Conservation (phyloP, 2,797 vertebrate genomes). For the Capromys pilorides region DNA sequence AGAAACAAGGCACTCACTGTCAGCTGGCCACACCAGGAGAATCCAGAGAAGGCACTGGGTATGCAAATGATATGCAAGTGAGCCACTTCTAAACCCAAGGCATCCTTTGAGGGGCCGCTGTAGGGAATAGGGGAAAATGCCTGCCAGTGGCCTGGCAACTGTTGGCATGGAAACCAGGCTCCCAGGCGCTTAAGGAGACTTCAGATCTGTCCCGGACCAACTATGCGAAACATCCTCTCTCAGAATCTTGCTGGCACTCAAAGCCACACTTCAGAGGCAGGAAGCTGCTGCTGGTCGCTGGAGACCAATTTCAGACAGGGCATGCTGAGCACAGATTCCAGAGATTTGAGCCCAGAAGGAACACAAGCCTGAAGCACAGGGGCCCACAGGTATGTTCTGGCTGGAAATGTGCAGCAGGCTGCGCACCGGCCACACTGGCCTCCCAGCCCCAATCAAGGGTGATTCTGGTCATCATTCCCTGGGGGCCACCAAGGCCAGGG, state of each 20-base stretch:
- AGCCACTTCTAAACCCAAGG: not conserved
- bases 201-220: not conserved
- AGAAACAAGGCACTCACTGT: slow-evolving; percentile 27
- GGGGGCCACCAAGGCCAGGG: not conserved
- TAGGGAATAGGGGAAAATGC: not conserved
- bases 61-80: slow-evolving; percentile 74
- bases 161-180: slow-evolving; percentile 72
- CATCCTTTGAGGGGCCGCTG: slow-evolving; percentile 22
- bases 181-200: slow-evolving; percentile 42
- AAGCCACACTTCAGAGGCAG: not conserved
- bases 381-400: not conserved
- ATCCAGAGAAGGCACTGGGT: not conserved
- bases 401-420: no score
- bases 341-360: not conserved
- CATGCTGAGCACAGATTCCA: not conserved
- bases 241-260: not conserved
- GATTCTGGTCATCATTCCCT: not conserved
- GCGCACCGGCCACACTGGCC: not conserved
- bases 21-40: slow-evolving; percentile 43
- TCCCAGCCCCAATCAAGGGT: not conserved
- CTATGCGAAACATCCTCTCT: slow-evolving; percentile 40
- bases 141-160: not conserved
- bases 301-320: not conserved
- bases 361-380: not conserved
- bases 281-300: not conserved